Percentiles rank a stretch among this genome's conserved stretches.
phyloP scores from a whole-genome alignment of 37 sponge, comb jelly and placozoan species.

The Geodia barretti region DNA sequence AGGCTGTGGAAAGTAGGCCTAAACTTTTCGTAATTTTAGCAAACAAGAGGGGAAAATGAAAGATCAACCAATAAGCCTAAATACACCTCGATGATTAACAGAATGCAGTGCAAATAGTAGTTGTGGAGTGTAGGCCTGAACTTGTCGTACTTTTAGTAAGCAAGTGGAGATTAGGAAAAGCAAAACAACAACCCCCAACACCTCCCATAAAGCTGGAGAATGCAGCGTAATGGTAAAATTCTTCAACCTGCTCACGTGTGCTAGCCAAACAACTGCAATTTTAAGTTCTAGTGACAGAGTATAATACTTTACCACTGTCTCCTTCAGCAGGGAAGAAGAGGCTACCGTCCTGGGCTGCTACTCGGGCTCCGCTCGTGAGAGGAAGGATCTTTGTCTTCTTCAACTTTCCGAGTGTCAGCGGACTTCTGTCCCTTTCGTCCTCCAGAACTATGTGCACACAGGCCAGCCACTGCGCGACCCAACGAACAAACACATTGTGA shows the following conservation, averaged over 20 bases:
- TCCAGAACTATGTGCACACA: constrained; percentile 53
- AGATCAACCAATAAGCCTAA: no score
- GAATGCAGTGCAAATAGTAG: no score
- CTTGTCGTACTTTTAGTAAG: no score
- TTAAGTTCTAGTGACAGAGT: constrained; percentile 46
- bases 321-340: constrained; percentile 57
- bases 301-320: constrained; percentile 4
- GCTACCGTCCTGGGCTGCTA: constrained; percentile 3
- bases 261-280: constrained; percentile 61
- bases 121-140: no score
- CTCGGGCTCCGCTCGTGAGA: constrained; percentile 22
- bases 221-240: no score
- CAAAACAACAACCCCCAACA: no score
- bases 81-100: no score
- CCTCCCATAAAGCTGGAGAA: no score
- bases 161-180: no score
- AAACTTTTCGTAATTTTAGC: no score
- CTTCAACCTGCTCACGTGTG: constrained; percentile 55
- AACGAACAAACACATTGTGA: constrained; percentile 1
- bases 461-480: constrained; percentile 67
- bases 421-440: constrained; percentile 2
- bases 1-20: no score
- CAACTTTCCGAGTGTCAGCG: constrained; percentile 11
- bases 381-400: constrained; percentile 42
- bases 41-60: no score